Evolutionary conservation across 2,113 vertebrate species (phyloP).

Genomic region (Ochotona curzoniae): DNA sequence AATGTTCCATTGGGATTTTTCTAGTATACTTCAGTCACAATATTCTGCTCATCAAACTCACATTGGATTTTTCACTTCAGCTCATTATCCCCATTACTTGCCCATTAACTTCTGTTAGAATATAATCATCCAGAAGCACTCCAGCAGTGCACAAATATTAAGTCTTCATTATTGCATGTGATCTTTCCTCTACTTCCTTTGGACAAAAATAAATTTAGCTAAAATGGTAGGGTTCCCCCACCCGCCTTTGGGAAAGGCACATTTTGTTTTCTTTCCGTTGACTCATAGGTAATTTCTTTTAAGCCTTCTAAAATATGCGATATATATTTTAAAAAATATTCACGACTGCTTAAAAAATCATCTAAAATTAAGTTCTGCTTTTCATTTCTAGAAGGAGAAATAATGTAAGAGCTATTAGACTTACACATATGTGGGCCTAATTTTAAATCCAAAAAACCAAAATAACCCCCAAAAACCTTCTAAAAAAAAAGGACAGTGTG

Average conservation of each 20-base stretch:
- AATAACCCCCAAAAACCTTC: background rate
- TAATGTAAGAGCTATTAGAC: background rate
- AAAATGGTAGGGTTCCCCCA: background rate
- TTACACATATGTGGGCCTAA: constrained; percentile 10
- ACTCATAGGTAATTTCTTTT: background rate
- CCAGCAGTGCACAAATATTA: constrained; percentile 68
- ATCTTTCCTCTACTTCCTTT: constrained; percentile 43
- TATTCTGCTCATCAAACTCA: constrained; percentile 73
- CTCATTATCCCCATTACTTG: constrained; percentile 81
- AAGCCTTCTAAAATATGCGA: background rate
- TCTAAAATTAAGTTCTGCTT: background rate
- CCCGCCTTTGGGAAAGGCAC: background rate
- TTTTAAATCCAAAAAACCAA: background rate
- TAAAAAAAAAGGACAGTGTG: background rate
- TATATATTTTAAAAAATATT: background rate
- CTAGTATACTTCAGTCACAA: constrained; percentile 21
- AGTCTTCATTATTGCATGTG: constrained; percentile 65
- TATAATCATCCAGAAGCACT: constrained; percentile 77
- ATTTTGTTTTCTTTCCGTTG: background rate
- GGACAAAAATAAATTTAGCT: background rate
- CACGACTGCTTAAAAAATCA: constrained; percentile 1
- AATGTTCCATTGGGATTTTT: constrained; percentile 53
- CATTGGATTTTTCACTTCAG: constrained; percentile 75
- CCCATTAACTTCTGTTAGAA: constrained; percentile 83
- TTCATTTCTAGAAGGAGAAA: background rate